Evolutionary conservation across 2,888 invertebrate species (phyloP).

Genomic region (Melieria omissa): DNA sequence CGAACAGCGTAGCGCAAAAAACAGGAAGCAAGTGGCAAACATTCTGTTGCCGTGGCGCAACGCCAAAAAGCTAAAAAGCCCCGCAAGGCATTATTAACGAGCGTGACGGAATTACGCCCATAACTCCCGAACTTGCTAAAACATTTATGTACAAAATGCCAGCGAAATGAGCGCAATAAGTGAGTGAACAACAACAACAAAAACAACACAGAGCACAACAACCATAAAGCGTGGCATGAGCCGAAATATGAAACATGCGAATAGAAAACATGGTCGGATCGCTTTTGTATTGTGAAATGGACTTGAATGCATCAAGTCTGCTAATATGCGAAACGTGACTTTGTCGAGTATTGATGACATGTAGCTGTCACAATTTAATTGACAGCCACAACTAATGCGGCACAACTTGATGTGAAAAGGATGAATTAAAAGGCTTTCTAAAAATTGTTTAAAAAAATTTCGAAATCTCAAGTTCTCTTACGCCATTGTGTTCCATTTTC

Average conservation of each 20-base stretch:
- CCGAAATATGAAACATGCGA: no score
- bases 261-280: no score
- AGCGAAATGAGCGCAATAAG: no score
- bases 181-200: background rate
- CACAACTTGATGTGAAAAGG: constrained; percentile 3
- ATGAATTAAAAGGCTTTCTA: no score
- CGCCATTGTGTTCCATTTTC: constrained; percentile 75
- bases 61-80: constrained; percentile 51
- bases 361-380: constrained; percentile 47
- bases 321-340: constrained; percentile 43
- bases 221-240: constrained; percentile 6
- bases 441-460: no score
- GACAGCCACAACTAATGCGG: constrained; percentile 39
- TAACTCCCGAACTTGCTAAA: constrained; percentile 13
- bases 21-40: constrained; percentile 49
- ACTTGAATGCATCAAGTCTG: background rate
- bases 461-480: constrained; percentile 60
- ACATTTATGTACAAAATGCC: constrained; percentile 5
- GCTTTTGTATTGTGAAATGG: no score
- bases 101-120: constrained; percentile 56
- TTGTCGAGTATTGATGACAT: background rate
- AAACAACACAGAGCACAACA: constrained; percentile 35
- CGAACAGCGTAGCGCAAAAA: constrained; percentile 20
- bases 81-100: constrained; percentile 65
- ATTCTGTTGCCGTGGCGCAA: constrained; percentile 45